Base-by-base conservation (phyloP, 2,888 invertebrate species). In the Caenorhabditis sp. region DNA sequence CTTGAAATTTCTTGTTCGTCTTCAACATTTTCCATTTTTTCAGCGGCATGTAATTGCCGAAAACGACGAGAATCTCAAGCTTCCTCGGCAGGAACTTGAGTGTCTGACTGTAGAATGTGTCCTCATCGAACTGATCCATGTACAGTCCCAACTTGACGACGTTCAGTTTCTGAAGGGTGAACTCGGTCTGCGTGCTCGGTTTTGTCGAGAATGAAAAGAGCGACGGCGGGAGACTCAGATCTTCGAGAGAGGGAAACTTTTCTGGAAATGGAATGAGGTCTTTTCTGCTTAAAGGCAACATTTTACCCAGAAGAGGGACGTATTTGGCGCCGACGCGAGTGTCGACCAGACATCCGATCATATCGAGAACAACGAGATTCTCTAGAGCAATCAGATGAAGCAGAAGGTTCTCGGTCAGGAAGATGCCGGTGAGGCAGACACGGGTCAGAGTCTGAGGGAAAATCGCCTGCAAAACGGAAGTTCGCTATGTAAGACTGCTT, bases 71-170 rank as follows among this genome's bases (percentile, higher is more conserved):
- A 15, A n/a, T 24, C 17, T 50, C 17, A 58, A 76, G 32, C 48
- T 59, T 61, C 13, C 48, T 68, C 6, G 61, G 46, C n/a, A 72
- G 24, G 26, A 72, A 63, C 1, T 39, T 53, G 0, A 41, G n/a
- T n/a, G 50, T 20, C 20, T 77, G 59, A 15, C 43, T 53, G 24
- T 24, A 20, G 24, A 79, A 79, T 1, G 8, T 22, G 2, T 68
- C 68, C 24, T 76, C 70, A 20, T 76, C 62, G 48, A 68, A 79
- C 11, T 50, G 46, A 35, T 79, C 79, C 79, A 79, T 76, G 52
- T 73, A 79, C 6, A 79, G 24, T n/a, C 39, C 39, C 17, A 79
- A 15, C 32, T 79, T 79, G 0, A 52, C 22, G 7, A 63, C 65
- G 41, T 46, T 66, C 55, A 75, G 50, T 6, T 61, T 39, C 26